A percentile compares a stretch with the other conserved stretches of the same genome.
Evolutionary conservation across 2,113 vertebrate species (phyloP).

Genomic region (Blennius ocellaris): DNA sequence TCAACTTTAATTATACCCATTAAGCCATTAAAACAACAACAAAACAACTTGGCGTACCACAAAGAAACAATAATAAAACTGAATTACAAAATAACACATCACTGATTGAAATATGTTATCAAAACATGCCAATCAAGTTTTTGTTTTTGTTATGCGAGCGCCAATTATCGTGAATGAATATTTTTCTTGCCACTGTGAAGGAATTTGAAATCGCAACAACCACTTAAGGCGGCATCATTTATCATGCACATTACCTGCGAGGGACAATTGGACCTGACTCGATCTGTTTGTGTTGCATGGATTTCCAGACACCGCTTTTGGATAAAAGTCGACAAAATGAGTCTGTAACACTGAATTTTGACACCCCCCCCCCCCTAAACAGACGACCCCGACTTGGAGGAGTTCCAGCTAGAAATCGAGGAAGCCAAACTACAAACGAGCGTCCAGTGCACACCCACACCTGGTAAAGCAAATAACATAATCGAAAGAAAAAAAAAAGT

Average conservation of each 20-base stretch:
- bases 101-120: constrained; percentile 41
- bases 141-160: background rate
- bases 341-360: background rate
- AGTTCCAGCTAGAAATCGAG: constrained; percentile 90
- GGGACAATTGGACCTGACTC: too few species aligned
- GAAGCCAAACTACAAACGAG: constrained; percentile 89
- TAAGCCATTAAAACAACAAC: constrained; percentile 23
- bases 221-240: background rate
- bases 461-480: constrained; percentile 79
- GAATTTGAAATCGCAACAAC: background rate
- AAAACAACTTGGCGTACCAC: background rate
- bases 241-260: background rate
- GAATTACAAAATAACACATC: constrained; percentile 21
- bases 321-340: background rate
- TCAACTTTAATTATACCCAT: constrained; percentile 46
- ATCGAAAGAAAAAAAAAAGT: background rate
- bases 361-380: constrained; percentile 63
- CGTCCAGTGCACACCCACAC: constrained; percentile 91
- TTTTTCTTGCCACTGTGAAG: background rate
- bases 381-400: constrained; percentile 93
- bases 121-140: constrained; percentile 36
- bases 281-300: too few species aligned
- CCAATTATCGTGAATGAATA: background rate
- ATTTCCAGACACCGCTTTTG: too few species aligned
- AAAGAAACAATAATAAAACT: constrained; percentile 42